These are phyloP conservation scores for Drosophila prolongata DNA, from an alignment of 2,888 invertebrate genomes.

Conservation along the genomic window DNA sequence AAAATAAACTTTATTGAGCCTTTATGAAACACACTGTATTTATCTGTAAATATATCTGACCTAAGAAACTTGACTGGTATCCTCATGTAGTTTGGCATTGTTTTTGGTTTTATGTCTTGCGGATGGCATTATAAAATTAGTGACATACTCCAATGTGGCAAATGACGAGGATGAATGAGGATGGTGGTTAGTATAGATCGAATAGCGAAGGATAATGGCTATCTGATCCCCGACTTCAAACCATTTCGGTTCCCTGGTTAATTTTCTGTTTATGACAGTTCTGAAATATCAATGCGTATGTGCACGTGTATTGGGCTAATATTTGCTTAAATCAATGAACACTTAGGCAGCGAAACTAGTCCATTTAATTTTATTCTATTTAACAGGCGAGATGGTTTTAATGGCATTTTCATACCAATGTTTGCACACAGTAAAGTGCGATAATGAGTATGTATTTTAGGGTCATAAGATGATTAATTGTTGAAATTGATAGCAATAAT, in stretches of 20 bases:
- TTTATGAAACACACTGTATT: conserved; percentile 2
- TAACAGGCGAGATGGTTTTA: conserved; percentile 27
- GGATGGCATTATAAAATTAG: conserved; percentile 68
- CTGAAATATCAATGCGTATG: conserved; percentile 36
- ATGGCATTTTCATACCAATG: conserved; percentile 25
- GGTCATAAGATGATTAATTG: conserved; percentile 47
- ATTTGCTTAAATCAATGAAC: conserved; percentile 54
- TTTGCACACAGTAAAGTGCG: conserved; percentile 27
- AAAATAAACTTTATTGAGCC: neutral
- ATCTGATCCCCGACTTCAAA: conserved; percentile 10
- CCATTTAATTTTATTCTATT: conserved; percentile 20
- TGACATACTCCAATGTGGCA: conserved; percentile 39
- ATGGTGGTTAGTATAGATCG: neutral
- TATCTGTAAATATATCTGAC: conserved; percentile 10
- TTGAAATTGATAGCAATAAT: conserved; percentile 44
- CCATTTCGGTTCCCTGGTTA: neutral
- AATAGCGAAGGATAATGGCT: neutral
- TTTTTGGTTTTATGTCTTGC: conserved; percentile 65
- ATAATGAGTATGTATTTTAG: conserved; percentile 25
- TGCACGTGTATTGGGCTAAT: conserved; percentile 35
- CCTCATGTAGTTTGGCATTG: conserved; percentile 53
- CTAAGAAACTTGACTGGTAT: conserved; percentile 21
- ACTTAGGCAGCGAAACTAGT: conserved; percentile 34
- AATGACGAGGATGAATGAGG: neutral
- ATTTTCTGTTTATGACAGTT: conserved; percentile 52